phyloP scores from a whole-genome alignment of 2,888 invertebrate species.

The Pemphredon lugubris region DNA sequence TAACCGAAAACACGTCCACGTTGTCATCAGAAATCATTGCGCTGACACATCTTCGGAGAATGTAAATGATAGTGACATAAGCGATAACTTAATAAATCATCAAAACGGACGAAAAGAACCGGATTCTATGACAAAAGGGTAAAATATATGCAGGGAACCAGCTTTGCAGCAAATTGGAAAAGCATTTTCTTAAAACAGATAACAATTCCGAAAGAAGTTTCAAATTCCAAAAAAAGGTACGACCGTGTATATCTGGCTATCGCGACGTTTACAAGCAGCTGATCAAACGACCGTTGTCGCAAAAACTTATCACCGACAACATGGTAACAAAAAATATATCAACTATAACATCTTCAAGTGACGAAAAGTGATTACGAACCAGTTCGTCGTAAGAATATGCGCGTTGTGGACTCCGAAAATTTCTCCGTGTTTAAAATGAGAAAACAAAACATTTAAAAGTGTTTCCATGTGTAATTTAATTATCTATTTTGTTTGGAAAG shows the following conservation, averaged over 20 bases:
- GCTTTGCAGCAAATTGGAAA: too few species aligned
- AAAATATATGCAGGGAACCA: too few species aligned
- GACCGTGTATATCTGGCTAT: constrained; percentile 32
- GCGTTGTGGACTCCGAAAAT: constrained; percentile 33
- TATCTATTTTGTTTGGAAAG: too few species aligned
- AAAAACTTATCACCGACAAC: constrained; percentile 26
- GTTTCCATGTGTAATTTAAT: constrained; percentile 1
- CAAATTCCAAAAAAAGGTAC: constrained; percentile 20
- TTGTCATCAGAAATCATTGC: too few species aligned
- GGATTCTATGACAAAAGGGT: too few species aligned
- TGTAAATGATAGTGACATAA: too few species aligned
- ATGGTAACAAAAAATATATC: constrained; percentile 17
- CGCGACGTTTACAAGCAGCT: constrained; percentile 34
- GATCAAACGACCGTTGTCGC: constrained; percentile 29
- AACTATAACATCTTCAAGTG: constrained; percentile 11
- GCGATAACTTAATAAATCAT: too few species aligned
- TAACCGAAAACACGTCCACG: too few species aligned
- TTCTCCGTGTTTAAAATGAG: too few species aligned
- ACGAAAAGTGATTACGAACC: constrained; percentile 28
- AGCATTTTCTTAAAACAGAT: constrained; percentile 32
- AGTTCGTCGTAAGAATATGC: constrained; percentile 28
- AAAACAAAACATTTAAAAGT: background rate
- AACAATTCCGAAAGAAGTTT: constrained; percentile 31
- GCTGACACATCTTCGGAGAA: too few species aligned
- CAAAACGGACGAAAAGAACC: too few species aligned